phyloP scores from a whole-genome alignment of 1,140 invertebrate species.

The Nylanderia fulva region DNA sequence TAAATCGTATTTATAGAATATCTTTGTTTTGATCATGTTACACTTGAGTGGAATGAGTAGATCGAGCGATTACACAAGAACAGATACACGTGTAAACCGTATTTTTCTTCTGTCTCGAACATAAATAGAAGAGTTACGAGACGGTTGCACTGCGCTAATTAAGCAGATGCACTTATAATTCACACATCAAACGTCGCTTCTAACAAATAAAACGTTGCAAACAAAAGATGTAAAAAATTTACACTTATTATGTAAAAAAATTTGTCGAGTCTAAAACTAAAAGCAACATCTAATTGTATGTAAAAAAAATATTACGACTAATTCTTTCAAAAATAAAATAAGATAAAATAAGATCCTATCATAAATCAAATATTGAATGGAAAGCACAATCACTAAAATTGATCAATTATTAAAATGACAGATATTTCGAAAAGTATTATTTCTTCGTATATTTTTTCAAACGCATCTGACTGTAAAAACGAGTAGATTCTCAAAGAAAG shows the following conservation, averaged over 20 bases:
- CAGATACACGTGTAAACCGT: not conserved
- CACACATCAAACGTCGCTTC: conserved; percentile 18
- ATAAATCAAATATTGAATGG: not conserved
- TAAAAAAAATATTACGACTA: not conserved
- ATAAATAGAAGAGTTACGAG: not conserved
- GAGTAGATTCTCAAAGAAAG: not conserved
- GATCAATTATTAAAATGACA: not conserved
- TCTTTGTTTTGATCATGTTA: not conserved
- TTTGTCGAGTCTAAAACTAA: not conserved
- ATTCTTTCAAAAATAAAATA: not conserved
- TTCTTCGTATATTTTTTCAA: not conserved
- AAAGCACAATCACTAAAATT: not conserved
- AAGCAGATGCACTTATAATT: conserved; percentile 16
- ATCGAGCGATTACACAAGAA: not conserved
- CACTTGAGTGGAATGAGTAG: not conserved
- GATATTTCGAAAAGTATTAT: not conserved
- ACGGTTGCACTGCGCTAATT: not conserved
- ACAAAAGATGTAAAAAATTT: not conserved
- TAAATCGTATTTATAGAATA: not conserved
- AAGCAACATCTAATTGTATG: not conserved
- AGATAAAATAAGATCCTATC: not conserved
- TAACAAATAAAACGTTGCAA: not conserved
- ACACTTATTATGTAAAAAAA: not conserved
- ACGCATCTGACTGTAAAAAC: not conserved
- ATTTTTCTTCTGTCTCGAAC: not conserved